Conservation (phyloP, 1,140 invertebrate species). For the Gyrodactylus bullatarudis region DNA sequence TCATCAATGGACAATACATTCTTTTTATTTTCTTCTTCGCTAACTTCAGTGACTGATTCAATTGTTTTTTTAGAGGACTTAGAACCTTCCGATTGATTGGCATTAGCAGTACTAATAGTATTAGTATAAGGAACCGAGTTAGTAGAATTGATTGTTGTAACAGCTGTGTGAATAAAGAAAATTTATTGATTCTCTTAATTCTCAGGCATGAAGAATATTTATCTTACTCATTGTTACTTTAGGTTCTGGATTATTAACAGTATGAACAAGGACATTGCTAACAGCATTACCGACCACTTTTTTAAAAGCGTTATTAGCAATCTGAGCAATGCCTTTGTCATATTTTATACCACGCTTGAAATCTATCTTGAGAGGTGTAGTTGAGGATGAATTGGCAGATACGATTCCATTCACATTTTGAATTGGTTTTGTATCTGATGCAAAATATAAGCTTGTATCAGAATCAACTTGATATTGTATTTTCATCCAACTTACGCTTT, state of each 20-base stretch:
- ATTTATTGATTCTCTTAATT: background rate
- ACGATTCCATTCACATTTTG: too few relatives aligned
- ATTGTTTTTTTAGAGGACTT: too few relatives aligned
- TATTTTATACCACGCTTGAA: background rate
- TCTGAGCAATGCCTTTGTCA: background rate
- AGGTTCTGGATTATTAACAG: background rate
- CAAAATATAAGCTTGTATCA: too few relatives aligned
- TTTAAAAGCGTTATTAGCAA: background rate
- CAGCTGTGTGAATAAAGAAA: background rate
- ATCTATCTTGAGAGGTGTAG: background rate
- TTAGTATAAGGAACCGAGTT: too few relatives aligned
- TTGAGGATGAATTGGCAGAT: too few relatives aligned
- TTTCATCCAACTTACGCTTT: too few relatives aligned
- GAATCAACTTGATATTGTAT: too few relatives aligned
- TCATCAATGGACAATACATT: background rate
- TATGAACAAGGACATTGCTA: background rate
- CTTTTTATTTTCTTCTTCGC: background rate
- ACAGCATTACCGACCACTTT: background rate
- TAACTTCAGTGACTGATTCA: too few relatives aligned
- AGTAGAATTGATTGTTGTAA: too few relatives aligned
- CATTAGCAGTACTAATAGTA: too few relatives aligned
- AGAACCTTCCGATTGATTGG: too few relatives aligned
- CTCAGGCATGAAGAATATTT: background rate
- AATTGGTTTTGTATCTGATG: too few relatives aligned
- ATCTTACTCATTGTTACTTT: background rate